These are phyloP conservation scores for Ethmia dodecea DNA, from an alignment of 2,888 invertebrate genomes.

Conservation along the genomic window DNA sequence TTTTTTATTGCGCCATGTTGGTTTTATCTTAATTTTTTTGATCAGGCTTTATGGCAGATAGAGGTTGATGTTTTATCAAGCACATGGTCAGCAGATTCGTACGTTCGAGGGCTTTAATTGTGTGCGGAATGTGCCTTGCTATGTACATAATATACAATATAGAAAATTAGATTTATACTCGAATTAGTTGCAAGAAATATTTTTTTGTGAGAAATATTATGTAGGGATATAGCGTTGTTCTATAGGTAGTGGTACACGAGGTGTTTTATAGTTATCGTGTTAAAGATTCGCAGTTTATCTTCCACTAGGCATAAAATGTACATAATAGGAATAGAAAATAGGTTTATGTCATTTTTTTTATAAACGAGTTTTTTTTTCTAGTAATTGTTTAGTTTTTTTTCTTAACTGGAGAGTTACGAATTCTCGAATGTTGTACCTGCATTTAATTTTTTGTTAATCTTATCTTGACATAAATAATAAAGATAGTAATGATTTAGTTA, in stretches of 20 bases:
- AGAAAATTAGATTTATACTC: conserved; percentile 72
- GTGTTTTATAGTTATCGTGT: conserved; percentile 65
- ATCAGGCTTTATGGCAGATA: conserved; percentile 34
- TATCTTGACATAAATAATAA: conserved; percentile 72
- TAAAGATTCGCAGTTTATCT: conserved; percentile 77
- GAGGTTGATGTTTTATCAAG: conserved; percentile 68
- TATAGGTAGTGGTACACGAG: conserved; percentile 59
- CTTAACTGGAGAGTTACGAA: conserved; percentile 68
- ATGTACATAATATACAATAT: conserved; percentile 60
- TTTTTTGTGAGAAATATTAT: conserved; percentile 72
- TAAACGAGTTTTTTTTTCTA: conserved; percentile 60
- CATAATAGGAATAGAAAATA: conserved; percentile 65
- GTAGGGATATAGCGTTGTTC: conserved; percentile 64
- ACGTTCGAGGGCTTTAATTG: conserved; percentile 67
- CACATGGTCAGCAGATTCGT: conserved; percentile 62
- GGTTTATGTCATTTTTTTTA: conserved; percentile 60
- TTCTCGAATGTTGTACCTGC: conserved; percentile 79
- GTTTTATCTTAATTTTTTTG: conserved; percentile 27
- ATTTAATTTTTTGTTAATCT: conserved; percentile 72
- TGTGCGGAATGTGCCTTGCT: conserved; percentile 79
- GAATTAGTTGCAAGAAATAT: conserved; percentile 76
- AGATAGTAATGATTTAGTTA: conserved; percentile 63
- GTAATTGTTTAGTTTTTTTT: conserved; percentile 71
- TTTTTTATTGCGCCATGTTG: background rate
- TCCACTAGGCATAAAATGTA: conserved; percentile 72